Conservation (phyloP, 1,140 invertebrate genomes). For the Pseudomyrmex gracilis region DNA sequence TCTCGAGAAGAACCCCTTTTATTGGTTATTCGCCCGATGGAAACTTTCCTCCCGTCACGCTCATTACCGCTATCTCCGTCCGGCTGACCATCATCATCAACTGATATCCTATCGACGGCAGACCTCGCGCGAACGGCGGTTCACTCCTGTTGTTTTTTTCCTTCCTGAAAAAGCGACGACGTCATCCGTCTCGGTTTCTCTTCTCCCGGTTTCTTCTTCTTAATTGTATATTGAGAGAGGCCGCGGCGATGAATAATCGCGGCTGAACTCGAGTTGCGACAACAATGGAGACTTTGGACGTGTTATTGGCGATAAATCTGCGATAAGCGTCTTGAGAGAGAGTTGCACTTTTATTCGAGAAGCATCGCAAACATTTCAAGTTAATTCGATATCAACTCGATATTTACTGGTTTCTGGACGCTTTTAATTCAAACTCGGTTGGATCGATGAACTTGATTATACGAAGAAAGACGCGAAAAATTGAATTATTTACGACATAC, state of each 20-base stretch:
- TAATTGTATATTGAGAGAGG: constrained; percentile 34
- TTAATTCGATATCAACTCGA: neutral
- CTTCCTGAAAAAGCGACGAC: constrained; percentile 39
- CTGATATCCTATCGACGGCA: constrained; percentile 77
- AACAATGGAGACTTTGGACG: constrained; percentile 49
- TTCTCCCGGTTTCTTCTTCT: neutral
- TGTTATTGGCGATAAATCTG: constrained; percentile 36
- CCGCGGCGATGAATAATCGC: constrained; percentile 42
- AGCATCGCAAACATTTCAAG: neutral
- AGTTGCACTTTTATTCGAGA: neutral
- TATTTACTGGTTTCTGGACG: no score
- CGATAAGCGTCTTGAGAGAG: constrained; percentile 1
- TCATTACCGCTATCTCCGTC: constrained; percentile 77
- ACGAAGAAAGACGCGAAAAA: no score
- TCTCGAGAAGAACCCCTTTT: constrained; percentile 62
- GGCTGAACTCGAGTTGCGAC: constrained; percentile 34
- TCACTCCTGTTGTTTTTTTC: constrained; percentile 43
- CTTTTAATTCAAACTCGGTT: no score
- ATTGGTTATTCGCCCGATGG: constrained; percentile 78
- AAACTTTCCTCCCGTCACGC: constrained; percentile 78
- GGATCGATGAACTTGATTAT: no score
- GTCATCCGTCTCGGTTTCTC: constrained; percentile 13
- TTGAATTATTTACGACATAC: no score
- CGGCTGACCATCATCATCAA: constrained; percentile 75
- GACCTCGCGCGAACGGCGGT: constrained; percentile 27